Evolutionary conservation across 2,113 vertebrate species (phyloP).

Genomic region (Phyllostomus discolor): DNA sequence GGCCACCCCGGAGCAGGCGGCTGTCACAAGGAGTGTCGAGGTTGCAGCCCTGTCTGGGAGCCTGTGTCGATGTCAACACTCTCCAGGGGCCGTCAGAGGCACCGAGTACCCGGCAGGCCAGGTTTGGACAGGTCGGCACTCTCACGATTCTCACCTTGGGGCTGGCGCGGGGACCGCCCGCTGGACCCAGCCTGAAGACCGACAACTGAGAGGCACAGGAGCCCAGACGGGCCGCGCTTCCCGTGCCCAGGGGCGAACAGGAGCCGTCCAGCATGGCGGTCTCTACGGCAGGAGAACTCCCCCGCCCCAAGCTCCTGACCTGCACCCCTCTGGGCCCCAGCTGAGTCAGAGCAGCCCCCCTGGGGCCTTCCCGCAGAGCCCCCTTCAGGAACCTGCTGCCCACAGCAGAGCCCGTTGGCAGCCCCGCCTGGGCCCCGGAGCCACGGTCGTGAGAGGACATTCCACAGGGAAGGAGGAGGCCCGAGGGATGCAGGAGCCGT

Average conservation of each 20-base stretch:
- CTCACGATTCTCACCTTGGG: constrained; percentile 15
- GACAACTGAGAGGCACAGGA: not conserved
- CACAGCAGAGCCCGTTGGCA: not conserved
- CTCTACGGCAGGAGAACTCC: not conserved
- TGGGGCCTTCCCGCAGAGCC: no score
- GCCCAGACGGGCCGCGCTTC: constrained; percentile 37
- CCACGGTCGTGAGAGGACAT: not conserved
- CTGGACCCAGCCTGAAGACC: not conserved
- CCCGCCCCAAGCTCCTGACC: not conserved
- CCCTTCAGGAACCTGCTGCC: not conserved
- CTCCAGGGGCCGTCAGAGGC: constrained; percentile 56
- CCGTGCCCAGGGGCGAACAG: not conserved
- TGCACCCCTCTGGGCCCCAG: not conserved
- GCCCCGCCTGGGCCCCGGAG: not conserved
- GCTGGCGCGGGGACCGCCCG: accelerated
- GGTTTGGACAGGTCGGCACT: constrained; percentile 62
- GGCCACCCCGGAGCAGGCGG: not conserved
- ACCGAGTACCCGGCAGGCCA: constrained; percentile 29
- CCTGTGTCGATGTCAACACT: constrained; percentile 71
- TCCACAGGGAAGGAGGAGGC: not conserved
- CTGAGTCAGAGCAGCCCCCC: not conserved
- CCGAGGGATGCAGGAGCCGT: accelerated
- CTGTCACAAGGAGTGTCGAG: not conserved
- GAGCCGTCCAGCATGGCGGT: constrained; percentile 1
- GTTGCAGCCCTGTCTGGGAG: not conserved